phyloP scores from a whole-genome alignment of 2,888 invertebrate species.

The Dysmachus trigonus region DNA sequence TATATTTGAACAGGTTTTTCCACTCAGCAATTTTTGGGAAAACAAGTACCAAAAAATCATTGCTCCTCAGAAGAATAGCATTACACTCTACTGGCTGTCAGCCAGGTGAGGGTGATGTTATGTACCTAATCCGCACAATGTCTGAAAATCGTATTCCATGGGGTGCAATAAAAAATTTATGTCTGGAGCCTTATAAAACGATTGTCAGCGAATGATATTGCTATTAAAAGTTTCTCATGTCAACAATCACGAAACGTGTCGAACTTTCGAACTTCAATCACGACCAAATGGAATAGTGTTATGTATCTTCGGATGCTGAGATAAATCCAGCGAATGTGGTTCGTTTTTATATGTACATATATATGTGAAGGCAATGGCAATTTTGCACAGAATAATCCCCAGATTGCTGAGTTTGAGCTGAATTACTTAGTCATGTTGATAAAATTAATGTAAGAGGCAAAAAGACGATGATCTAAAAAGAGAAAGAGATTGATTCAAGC shows the following conservation, averaged over 20 bases:
- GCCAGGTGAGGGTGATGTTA: neutral
- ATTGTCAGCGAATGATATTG: slow-evolving; percentile 24
- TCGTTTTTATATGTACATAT: neutral
- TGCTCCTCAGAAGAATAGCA: neutral
- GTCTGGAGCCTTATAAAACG: slow-evolving; percentile 16
- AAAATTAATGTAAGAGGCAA: neutral
- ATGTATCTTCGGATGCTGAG: neutral
- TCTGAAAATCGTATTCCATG: neutral
- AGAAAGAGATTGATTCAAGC: neutral
- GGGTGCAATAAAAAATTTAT: slow-evolving; percentile 37
- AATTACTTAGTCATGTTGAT: neutral
- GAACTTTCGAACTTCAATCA: slow-evolving; percentile 12
- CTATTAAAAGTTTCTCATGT: slow-evolving; percentile 36
- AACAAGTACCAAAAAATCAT: neutral
- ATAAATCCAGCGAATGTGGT: neutral
- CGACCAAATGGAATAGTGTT: neutral
- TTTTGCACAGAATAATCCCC: neutral
- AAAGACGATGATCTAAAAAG: neutral
- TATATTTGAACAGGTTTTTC: slow-evolving; percentile 20
- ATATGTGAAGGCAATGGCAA: neutral
- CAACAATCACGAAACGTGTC: slow-evolving; percentile 20
- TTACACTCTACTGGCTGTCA: neutral
- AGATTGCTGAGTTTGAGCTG: neutral
- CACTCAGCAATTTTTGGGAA: neutral
- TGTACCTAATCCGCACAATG: neutral